Evolutionary conservation across 2,797 vertebrate genomes (phyloP).

Genomic region (Clarias laeviceps): DNA sequence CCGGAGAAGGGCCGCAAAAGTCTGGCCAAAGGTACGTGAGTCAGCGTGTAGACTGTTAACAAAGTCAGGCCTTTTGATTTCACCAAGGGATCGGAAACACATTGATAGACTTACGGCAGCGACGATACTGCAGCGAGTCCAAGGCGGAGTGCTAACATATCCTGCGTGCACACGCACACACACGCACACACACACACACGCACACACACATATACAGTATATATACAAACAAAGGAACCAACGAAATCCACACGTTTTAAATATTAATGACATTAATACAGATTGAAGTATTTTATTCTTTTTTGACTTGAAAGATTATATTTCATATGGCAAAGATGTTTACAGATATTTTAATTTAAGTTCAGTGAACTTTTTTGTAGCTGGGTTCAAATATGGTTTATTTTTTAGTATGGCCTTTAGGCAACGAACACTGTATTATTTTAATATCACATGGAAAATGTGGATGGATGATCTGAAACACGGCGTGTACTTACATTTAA

Average conservation of each 20-base stretch:
- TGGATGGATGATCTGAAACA: conserved; percentile 81
- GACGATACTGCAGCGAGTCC: conserved; percentile 85
- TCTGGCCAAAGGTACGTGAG: conserved; percentile 60
- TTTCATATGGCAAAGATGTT: conserved; percentile 99
- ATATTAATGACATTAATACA: conserved; percentile 94
- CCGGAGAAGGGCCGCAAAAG: conserved; percentile 65
- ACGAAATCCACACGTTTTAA: conserved; percentile 83
- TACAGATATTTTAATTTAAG: conserved; percentile 99
- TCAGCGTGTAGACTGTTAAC: conserved; percentile 74
- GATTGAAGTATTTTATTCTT: conserved; percentile 99
- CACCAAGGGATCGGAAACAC: conserved; percentile 78
- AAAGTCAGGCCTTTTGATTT: conserved; percentile 68
- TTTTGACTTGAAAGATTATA: conserved; percentile 99
- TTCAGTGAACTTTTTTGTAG: conserved; percentile 99
- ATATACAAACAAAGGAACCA: conserved; percentile 59
- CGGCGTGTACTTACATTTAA: conserved; percentile 81
- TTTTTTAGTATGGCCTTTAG: conserved; percentile 92
- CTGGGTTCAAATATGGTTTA: conserved; percentile 96
- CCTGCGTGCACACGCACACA: conserved; percentile 67
- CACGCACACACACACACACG: too few species aligned
- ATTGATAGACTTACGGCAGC: conserved; percentile 54
- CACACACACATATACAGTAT: too few species aligned
- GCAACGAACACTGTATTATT: conserved; percentile 99
- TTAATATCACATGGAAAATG: conserved; percentile 87
- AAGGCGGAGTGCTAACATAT: conserved; percentile 85